A percentile compares a stretch with the other conserved stretches of the same genome.
Evolutionary conservation across 2,113 vertebrate species (phyloP).

Genomic region (Lipophrys pholis): DNA sequence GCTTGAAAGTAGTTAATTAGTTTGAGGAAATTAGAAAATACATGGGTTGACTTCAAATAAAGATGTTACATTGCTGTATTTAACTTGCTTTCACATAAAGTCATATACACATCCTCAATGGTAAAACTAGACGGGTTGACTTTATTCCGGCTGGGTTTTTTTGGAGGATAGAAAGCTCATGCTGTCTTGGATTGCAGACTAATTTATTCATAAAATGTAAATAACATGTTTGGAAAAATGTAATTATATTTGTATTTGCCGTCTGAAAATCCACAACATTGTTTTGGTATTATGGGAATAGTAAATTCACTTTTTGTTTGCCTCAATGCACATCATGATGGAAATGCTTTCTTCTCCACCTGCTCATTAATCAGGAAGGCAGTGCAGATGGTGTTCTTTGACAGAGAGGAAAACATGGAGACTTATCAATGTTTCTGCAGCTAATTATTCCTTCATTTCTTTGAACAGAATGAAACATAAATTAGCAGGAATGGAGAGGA

Average conservation of each 20-base stretch:
- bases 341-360: conserved; percentile 72
- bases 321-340: conserved; percentile 69
- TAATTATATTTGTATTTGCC: conserved; percentile 14
- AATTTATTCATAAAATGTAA: background rate
- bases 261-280: background rate
- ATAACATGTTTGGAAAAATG: conserved; percentile 2
- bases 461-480: conserved; percentile 67
- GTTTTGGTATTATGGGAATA: conserved; percentile 30
- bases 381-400: conserved; percentile 77
- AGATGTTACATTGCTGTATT: too few relatives aligned
- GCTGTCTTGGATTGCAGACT: too few relatives aligned
- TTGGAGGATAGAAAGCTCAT: too few relatives aligned
- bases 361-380: conserved; percentile 80
- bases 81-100: too few relatives aligned
- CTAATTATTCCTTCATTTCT: conserved; percentile 79
- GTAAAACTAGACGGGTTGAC: too few relatives aligned
- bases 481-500: conserved; percentile 62
- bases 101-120: too few relatives aligned
- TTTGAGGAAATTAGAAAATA: too few relatives aligned
- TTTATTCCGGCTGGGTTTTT: too few relatives aligned
- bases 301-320: conserved; percentile 49
- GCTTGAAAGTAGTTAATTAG: too few relatives aligned
- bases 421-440: conserved; percentile 65
- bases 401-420: conserved; percentile 74
- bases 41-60: too few relatives aligned